These are phyloP conservation scores for Clunio marinus DNA, from an alignment of 2,888 invertebrate genomes.

Conservation along the genomic window DNA sequence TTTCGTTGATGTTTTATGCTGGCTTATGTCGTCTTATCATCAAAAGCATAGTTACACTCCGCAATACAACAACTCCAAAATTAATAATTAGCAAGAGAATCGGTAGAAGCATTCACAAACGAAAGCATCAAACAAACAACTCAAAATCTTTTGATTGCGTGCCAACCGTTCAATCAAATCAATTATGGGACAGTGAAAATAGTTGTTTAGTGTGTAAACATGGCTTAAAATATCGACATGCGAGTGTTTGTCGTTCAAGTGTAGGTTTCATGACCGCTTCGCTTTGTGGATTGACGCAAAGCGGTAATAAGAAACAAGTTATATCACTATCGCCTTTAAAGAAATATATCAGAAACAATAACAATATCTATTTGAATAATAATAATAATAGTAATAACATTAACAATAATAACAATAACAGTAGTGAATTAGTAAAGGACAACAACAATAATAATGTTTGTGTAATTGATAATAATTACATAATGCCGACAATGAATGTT, in stretches of 20 bases:
- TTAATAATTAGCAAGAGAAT: conserved; percentile 38
- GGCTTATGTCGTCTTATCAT: conserved; percentile 47
- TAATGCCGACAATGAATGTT: not conserved
- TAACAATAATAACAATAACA: conserved; percentile 35
- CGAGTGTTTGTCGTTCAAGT: conserved; percentile 62
- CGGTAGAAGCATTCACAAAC: conserved; percentile 40
- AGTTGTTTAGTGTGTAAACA: conserved; percentile 43
- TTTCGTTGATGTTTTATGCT: conserved; percentile 71
- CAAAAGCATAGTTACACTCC: conserved; percentile 43
- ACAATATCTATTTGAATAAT: conserved; percentile 44
- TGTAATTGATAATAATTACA: conserved; percentile 25
- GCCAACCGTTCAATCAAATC: conserved; percentile 17
- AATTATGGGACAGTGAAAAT: conserved; percentile 30
- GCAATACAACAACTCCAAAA: conserved; percentile 29
- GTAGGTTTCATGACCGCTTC: not conserved
- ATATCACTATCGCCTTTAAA: conserved; percentile 39
- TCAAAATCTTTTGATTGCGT: conserved; percentile 13
- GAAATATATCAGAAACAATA: conserved; percentile 51
- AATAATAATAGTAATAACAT: conserved; percentile 11
- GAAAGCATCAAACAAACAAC: conserved; percentile 25
- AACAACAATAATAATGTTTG: conserved; percentile 33
- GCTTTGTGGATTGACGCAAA: not conserved
- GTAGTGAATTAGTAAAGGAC: conserved; percentile 27
- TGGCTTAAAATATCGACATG: conserved; percentile 63
- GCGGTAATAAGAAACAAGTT: conserved; percentile 4